Evolutionary conservation across 2,888 invertebrate genomes (phyloP).

Genomic region (Bellardia bayeri): DNA sequence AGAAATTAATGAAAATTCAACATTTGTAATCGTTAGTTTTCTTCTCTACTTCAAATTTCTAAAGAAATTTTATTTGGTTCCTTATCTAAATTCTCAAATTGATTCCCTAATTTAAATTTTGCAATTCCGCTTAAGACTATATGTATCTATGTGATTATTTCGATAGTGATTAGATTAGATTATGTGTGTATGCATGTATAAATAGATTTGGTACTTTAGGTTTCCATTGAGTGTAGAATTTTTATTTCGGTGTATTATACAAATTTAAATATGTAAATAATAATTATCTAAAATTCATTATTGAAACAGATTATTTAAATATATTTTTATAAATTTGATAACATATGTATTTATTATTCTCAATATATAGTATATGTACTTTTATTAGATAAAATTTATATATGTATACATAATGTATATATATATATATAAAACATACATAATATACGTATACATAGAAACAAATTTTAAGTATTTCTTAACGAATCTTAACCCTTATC

Average conservation of each 20-base stretch:
- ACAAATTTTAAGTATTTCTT: too few relatives aligned
- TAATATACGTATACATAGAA: too few relatives aligned
- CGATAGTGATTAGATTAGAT: conserved; percentile 18
- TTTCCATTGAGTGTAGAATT: conserved; percentile 36
- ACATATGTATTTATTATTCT: not conserved
- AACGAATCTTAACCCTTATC: too few relatives aligned
- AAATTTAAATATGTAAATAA: conserved; percentile 51
- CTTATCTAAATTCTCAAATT: conserved; percentile 1
- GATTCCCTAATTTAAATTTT: conserved; percentile 45
- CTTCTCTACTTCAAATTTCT: not conserved
- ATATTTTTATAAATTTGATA: conserved; percentile 1
- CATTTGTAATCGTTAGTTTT: too few relatives aligned
- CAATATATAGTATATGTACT: not conserved
- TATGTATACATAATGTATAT: too few relatives aligned
- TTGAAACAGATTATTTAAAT: conserved; percentile 4
- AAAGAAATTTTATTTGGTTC: not conserved
- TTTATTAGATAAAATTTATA: not conserved
- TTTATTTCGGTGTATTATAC: conserved; percentile 64
- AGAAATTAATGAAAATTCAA: too few relatives aligned
- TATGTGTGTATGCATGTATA: conserved; percentile 13
- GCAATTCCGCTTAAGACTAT: not conserved
- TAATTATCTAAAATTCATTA: conserved; percentile 58
- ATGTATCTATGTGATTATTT: conserved; percentile 4
- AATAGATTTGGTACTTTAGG: conserved; percentile 41
- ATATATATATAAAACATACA: too few relatives aligned